Base-by-base conservation (phyloP, 92 coral and sea anemone genomes). In the Epizoanthus ramosus region DNA sequence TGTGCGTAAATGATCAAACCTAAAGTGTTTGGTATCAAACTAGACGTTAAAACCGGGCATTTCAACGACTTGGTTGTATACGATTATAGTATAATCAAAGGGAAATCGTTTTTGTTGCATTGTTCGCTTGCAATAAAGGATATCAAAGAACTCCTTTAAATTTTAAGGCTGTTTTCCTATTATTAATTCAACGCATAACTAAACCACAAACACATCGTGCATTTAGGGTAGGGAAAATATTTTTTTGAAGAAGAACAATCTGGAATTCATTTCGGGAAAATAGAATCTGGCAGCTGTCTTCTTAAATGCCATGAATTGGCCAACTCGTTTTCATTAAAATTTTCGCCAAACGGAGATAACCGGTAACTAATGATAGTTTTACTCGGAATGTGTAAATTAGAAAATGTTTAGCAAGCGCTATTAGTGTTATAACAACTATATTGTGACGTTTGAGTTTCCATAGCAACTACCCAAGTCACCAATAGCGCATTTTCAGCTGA, bases 101-200 rank as follows among this genome's bases (percentile, higher is more conserved):
- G 28, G 47, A 37, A 63, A 77, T 60, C 18, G 21, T 15, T 15
- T 56, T n/a, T 54, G 64, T 35, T 76, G 39, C 65, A 50, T 76
- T 57, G 80, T 75, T 75, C 58, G 37, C 37, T 75, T 31, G 33
- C 18, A 57, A 77, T n/a, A 59, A 24, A 57, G 21, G 25, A 37
- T 63, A 77, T 77, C 82, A 77, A 77, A 77, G 82, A 39, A 77
- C 15, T 18, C 19, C 57, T 77, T 77, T n/a, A 77, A 77, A 39
- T 77, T 41, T 77, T 77, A 77, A 77, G 10, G 13, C 45, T 77
- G 82, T 61, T 77, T 77, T 61, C 59, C 14, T 22, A 77, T 77
- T 77, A 60, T 60, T 77, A 77, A 77, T 77, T 77, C 16, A 77
- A 60, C 61, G 43, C 57, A 23, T 39, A 14, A 24, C 43, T 59